Conservation (phyloP, 2,888 invertebrate genomes). For the Netelia fuscicornis region DNA sequence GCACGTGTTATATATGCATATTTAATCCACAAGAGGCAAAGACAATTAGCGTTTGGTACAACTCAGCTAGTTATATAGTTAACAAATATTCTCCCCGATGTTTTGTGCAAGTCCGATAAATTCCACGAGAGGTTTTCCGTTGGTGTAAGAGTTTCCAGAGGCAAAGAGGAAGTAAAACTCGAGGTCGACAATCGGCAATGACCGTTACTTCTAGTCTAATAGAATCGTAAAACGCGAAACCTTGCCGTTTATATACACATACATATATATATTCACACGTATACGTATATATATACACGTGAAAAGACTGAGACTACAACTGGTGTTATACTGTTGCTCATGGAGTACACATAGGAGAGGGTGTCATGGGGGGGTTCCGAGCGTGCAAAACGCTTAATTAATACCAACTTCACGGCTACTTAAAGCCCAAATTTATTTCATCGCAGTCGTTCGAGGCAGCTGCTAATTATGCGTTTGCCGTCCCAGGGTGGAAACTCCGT, state of each 20-base stretch:
- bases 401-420: conserved; percentile 79
- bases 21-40: conserved; percentile 37
- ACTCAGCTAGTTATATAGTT: conserved; percentile 32
- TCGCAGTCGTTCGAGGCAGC: conserved; percentile 72
- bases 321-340: conserved; percentile 31
- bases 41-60: conserved; percentile 52
- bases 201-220: conserved; percentile 62
- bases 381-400: conserved; percentile 77
- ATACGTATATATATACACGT: neutral
- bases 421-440: conserved; percentile 79
- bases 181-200: conserved; percentile 71
- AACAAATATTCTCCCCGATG: conserved; percentile 36
- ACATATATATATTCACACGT: neutral
- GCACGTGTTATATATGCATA: neutral
- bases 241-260: conserved; percentile 3
- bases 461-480: conserved; percentile 79
- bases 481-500: conserved; percentile 67
- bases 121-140: conserved; percentile 27
- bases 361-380: conserved; percentile 54
- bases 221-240: conserved; percentile 69
- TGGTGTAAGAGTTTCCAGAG: conserved; percentile 21
- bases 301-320: neutral
- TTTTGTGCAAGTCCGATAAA: conserved; percentile 46
- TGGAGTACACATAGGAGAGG: conserved; percentile 44
- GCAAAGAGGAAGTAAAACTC: conserved; percentile 11